Percentiles rank a stretch among this genome's conserved stretches.
phyloP scores from a whole-genome alignment of 2,113 vertebrate species.

The Taurulus bubalis region DNA sequence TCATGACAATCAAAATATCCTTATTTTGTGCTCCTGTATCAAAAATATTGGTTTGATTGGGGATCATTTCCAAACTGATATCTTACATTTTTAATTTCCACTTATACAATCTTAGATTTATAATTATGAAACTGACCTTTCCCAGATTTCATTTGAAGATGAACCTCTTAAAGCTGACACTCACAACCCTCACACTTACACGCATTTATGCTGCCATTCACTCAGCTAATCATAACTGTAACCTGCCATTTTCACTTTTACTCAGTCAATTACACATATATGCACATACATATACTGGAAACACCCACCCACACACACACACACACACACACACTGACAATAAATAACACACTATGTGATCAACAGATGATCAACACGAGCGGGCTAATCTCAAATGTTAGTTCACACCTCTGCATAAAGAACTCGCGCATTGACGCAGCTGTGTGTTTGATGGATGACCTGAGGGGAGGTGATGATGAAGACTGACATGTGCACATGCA shows the following conservation, averaged over 20 bases:
- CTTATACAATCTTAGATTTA: neutral
- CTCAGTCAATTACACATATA: neutral
- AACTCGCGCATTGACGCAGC: constrained; percentile 39
- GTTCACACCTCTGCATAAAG: constrained; percentile 63
- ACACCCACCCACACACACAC: neutral
- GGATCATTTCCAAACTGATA: neutral
- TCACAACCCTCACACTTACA: constrained; percentile 10
- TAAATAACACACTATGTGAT: neutral
- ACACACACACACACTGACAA: neutral
- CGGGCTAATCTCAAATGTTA: constrained; percentile 41
- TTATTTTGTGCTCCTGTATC: neutral
- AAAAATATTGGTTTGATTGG: neutral
- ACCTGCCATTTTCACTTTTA: neutral
- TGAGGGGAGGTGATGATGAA: constrained; percentile 49
- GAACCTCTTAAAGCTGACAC: constrained; percentile 1
- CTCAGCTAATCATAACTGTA: neutral
- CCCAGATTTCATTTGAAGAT: neutral
- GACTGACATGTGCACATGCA: constrained; percentile 17
- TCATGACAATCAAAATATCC: neutral
- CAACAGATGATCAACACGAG: constrained; percentile 17
- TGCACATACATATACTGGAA: neutral
- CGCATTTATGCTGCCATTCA: constrained; percentile 9
- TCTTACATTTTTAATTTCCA: neutral
- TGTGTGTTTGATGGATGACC: constrained; percentile 55
- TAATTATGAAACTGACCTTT: constrained; percentile 19